Evolutionary conservation across 2,888 invertebrate genomes (phyloP).

Genomic region (Tillus elongatus): DNA sequence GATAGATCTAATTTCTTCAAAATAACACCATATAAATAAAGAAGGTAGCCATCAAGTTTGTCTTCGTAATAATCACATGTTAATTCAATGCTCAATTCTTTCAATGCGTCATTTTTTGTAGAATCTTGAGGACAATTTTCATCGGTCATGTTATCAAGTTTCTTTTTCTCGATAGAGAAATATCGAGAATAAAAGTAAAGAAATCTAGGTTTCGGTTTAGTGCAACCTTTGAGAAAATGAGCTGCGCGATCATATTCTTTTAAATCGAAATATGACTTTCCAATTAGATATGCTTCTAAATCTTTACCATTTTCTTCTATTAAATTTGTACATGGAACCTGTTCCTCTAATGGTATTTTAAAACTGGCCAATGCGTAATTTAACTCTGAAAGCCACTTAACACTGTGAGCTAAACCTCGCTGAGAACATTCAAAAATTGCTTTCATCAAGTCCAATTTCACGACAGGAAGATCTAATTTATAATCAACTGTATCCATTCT

Average conservation of each 20-base stretch:
- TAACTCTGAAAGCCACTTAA: slow-evolving; percentile 84
- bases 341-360: slow-evolving; percentile 48
- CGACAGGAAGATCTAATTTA: slow-evolving; percentile 49
- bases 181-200: slow-evolving; percentile 79
- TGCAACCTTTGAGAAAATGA: slow-evolving; percentile 64
- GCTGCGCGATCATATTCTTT: slow-evolving; percentile 86
- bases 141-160: slow-evolving; percentile 68
- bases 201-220: slow-evolving; percentile 66
- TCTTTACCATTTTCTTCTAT: slow-evolving; percentile 51
- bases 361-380: slow-evolving; percentile 66
- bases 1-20: slow-evolving; percentile 77
- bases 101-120: slow-evolving; percentile 46
- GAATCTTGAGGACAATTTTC: slow-evolving; percentile 50
- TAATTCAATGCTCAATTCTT: slow-evolving; percentile 49
- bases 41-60: slow-evolving; percentile 75
- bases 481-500: too few species aligned
- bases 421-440: slow-evolving; percentile 67
- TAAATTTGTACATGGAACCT: slow-evolving; percentile 31
- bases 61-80: slow-evolving; percentile 50
- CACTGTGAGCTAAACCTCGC: slow-evolving; percentile 69
- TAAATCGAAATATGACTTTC: slow-evolving; percentile 81
- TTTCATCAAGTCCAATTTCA: slow-evolving; percentile 55
- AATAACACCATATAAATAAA: slow-evolving; percentile 86
- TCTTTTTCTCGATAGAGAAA: slow-evolving; percentile 83
- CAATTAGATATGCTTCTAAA: slow-evolving; percentile 63